Percentiles rank a stretch among this genome's conserved stretches.
Evolutionary conservation across 2,797 vertebrate species (phyloP).

Genomic region (Diplodus sargus): DNA sequence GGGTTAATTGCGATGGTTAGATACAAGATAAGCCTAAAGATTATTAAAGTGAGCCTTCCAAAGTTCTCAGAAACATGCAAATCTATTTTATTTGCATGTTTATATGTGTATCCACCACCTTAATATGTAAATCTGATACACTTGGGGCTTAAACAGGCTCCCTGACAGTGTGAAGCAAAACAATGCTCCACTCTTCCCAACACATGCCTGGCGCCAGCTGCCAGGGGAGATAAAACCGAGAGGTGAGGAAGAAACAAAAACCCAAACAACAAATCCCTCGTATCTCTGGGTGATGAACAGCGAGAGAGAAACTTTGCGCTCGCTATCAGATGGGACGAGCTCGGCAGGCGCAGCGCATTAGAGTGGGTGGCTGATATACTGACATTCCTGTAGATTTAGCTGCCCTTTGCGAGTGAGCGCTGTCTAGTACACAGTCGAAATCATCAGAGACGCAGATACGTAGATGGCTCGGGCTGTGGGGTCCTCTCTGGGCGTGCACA

Average conservation of each 20-base stretch:
- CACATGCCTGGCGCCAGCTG: constrained; percentile 58
- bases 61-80: neutral
- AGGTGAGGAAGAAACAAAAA: constrained; percentile 49
- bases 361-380: constrained; percentile 23
- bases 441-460: neutral
- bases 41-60: neutral
- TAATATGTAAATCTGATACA: constrained; percentile 27
- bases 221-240: constrained; percentile 40
- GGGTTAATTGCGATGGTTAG: neutral
- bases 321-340: constrained; percentile 56
- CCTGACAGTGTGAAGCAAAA: constrained; percentile 56
- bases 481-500: constrained; percentile 57
- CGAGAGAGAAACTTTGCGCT: constrained; percentile 53
- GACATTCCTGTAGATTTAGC: constrained; percentile 41
- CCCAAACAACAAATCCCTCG: constrained; percentile 30
- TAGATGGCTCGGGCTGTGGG: constrained; percentile 31
- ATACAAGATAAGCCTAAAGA: too few relatives aligned
- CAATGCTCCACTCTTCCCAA: constrained; percentile 58
- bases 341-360: constrained; percentile 10
- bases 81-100: neutral
- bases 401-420: constrained; percentile 8
- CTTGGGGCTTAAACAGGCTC: constrained; percentile 58
- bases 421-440: constrained; percentile 15
- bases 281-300: constrained; percentile 48
- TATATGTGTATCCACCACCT: constrained; percentile 1